Evolutionary conservation across 2,113 vertebrate genomes (phyloP).

Genomic region (Hemibagrus wyckioides): DNA sequence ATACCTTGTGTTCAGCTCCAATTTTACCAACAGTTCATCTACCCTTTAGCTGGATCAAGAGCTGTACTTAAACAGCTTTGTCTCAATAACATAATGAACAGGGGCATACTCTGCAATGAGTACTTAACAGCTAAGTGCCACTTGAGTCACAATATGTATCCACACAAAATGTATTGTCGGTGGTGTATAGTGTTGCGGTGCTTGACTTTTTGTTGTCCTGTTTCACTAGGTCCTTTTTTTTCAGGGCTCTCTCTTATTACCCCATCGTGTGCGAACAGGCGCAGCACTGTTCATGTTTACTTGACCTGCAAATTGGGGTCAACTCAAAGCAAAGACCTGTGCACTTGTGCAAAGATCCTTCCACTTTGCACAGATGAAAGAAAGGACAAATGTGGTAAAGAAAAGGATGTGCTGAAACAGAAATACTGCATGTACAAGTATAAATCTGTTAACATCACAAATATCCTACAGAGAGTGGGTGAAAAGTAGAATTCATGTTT

Average conservation of each 20-base stretch:
- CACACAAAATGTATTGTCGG: slow-evolving; percentile 33
- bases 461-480: background rate
- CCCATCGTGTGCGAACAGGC: slow-evolving; percentile 65
- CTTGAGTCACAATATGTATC: slow-evolving; percentile 35
- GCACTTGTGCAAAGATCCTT: slow-evolving; percentile 44
- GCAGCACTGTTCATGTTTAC: slow-evolving; percentile 68
- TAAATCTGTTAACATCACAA: background rate
- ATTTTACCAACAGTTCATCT: slow-evolving; percentile 31
- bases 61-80: slow-evolving; percentile 25
- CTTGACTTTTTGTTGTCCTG: slow-evolving; percentile 42
- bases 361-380: slow-evolving; percentile 26
- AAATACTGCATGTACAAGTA: background rate
- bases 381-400: slow-evolving; percentile 24
- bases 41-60: slow-evolving; percentile 1
- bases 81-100: slow-evolving; percentile 33
- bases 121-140: slow-evolving; percentile 28
- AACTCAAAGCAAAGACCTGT: slow-evolving; percentile 65
- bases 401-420: background rate
- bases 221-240: slow-evolving; percentile 40
- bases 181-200: slow-evolving; percentile 26
- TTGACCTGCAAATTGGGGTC: slow-evolving; percentile 77
- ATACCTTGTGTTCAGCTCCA: slow-evolving; percentile 2
- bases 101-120: slow-evolving; percentile 9
- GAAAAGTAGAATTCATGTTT: slow-evolving; percentile 29
- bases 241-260: slow-evolving; percentile 44